phyloP scores from a whole-genome alignment of 2,888 invertebrate genomes.

The Heliconius cydno region DNA sequence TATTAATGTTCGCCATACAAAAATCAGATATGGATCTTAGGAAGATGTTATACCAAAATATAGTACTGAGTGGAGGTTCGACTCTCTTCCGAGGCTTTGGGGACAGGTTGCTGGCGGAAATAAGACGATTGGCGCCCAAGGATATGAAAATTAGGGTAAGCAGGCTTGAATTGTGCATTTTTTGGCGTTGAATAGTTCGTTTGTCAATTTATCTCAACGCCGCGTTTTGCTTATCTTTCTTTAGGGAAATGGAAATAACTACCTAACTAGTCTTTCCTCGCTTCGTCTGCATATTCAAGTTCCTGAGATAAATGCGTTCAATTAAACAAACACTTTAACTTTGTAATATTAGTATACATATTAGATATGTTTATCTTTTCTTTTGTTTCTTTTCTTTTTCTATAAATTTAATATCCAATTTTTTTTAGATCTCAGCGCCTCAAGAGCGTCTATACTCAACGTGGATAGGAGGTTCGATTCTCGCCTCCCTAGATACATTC shows the following conservation, averaged over 20 bases:
- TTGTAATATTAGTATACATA: too few relatives aligned
- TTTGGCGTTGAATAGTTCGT: neutral
- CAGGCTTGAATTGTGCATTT: neutral
- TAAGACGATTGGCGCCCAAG: conserved; percentile 96
- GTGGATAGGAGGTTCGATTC: conserved; percentile 99
- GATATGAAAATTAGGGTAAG: conserved; percentile 98
- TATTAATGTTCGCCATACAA: conserved; percentile 97
- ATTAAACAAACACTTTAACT: too few relatives aligned
- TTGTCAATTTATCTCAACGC: too few relatives aligned
- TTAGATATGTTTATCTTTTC: neutral
- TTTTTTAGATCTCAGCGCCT: conserved; percentile 94
- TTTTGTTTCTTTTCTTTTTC: neutral
- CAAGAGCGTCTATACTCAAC: conserved; percentile 99
- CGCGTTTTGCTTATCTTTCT: too few relatives aligned
- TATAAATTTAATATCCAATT: neutral
- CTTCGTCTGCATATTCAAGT: too few relatives aligned
- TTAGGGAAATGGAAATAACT: too few relatives aligned
- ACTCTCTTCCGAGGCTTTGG: conserved; percentile 99
- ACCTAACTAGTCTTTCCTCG: too few relatives aligned
- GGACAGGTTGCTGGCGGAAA: conserved; percentile 96
- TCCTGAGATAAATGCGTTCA: too few relatives aligned
- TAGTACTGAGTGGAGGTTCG: conserved; percentile 98
- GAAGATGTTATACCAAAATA: conserved; percentile 98
- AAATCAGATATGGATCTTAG: conserved; percentile 99
- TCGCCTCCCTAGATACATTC: conserved; percentile 99